Evolutionary conservation across 2,113 vertebrate species (phyloP).

Genomic region (Shinisaurus crocodilurus): DNA sequence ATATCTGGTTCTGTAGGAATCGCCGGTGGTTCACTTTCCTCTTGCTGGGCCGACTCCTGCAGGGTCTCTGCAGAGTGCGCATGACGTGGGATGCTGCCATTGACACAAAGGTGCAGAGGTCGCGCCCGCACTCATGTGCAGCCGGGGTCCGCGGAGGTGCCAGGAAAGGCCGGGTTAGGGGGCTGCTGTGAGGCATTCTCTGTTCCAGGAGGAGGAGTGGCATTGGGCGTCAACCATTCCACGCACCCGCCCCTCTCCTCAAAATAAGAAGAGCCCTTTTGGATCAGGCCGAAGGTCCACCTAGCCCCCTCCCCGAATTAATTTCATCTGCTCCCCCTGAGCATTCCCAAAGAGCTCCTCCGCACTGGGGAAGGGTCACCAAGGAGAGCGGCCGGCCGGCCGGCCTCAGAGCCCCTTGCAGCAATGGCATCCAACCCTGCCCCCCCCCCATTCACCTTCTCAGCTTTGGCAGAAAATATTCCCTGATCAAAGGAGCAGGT

Average conservation of each 20-base stretch:
- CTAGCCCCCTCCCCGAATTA: too few species aligned
- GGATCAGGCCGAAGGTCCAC: too few species aligned
- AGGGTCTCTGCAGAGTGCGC: constrained; percentile 81
- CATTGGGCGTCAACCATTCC: not conserved
- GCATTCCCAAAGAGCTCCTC: too few species aligned
- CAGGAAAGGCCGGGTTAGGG: constrained; percentile 16
- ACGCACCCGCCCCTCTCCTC: not conserved
- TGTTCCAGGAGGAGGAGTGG: not conserved
- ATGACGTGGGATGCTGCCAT: constrained; percentile 68
- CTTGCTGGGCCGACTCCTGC: constrained; percentile 77
- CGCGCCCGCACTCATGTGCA: constrained; percentile 67
- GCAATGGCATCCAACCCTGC: too few species aligned
- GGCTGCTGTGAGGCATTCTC: constrained; percentile 12
- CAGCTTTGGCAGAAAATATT: too few species aligned
- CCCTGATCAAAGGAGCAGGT: too few species aligned
- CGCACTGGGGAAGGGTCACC: too few species aligned
- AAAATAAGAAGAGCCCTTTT: not conserved
- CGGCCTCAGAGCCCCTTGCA: too few species aligned
- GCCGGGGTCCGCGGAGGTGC: constrained; percentile 38
- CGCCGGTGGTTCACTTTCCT: constrained; percentile 82
- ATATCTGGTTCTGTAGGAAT: constrained; percentile 86
- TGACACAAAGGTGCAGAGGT: constrained; percentile 85
- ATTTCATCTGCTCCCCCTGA: too few species aligned
- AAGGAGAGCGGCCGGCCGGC: too few species aligned
- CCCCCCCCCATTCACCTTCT: too few species aligned